Conservation (phyloP, 1,140 invertebrate species). For the Drosophila virilis region DNA sequence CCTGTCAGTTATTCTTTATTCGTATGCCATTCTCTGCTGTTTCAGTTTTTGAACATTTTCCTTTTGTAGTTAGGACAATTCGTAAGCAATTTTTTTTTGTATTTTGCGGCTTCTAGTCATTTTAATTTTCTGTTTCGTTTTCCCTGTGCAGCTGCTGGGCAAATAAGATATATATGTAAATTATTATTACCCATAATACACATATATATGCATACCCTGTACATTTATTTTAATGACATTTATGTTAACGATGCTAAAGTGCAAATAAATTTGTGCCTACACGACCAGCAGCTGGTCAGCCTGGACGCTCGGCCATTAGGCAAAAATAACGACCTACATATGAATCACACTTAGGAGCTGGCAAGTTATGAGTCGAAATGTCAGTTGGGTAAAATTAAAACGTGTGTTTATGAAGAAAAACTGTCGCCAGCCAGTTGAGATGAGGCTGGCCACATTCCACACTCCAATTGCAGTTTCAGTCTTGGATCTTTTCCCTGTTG, state of each 20-base stretch:
- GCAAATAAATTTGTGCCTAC: constrained; percentile 27
- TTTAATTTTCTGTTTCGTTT: constrained; percentile 13
- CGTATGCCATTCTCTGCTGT: neutral
- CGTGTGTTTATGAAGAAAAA: constrained; percentile 63
- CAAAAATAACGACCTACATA: constrained; percentile 49
- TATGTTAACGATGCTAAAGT: constrained; percentile 14
- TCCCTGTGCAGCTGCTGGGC: neutral
- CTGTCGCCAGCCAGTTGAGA: constrained; percentile 9
- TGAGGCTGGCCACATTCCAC: neutral
- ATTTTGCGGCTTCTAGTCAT: constrained; percentile 28
- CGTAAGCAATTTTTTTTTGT: constrained; percentile 32
- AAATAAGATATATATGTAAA: constrained; percentile 25
- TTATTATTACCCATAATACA: constrained; percentile 28
- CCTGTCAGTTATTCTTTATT: constrained; percentile 32
- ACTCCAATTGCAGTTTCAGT: neutral
- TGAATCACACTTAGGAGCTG: constrained; percentile 59
- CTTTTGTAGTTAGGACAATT: constrained; percentile 28
- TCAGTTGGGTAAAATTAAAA: constrained; percentile 35
- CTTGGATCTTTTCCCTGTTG: neutral
- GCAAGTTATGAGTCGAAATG: constrained; percentile 49
- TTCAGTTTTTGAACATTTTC: neutral
- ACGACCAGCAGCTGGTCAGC: constrained; percentile 24
- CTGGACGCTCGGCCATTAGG: constrained; percentile 27
- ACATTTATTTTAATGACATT: constrained; percentile 39
- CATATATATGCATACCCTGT: neutral